phyloP scores from a whole-genome alignment of 2,888 invertebrate species.

The Drosophila vallismaia region DNA sequence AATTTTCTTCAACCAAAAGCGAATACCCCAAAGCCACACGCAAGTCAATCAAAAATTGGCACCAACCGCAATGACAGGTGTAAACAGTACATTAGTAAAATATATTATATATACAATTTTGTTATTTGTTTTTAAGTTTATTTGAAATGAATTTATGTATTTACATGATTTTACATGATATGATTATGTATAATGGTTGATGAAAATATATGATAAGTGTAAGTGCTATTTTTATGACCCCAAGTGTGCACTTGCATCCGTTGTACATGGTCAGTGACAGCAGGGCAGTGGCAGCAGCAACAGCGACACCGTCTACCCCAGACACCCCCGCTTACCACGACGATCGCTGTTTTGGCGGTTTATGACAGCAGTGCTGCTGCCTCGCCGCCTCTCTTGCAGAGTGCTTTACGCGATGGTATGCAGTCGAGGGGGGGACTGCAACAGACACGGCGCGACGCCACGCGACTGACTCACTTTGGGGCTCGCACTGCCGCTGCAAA shows the following conservation, averaged over 20 bases:
- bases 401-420: conserved; percentile 58
- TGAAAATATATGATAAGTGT: too few relatives aligned
- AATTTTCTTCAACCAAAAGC: conserved; percentile 36
- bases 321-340: conserved; percentile 3
- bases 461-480: conserved; percentile 70
- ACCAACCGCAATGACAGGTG: too few relatives aligned
- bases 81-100: too few relatives aligned
- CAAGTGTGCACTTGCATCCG: conserved; percentile 23
- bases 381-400: conserved; percentile 36
- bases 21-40: conserved; percentile 44
- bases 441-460: conserved; percentile 35
- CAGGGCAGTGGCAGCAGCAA: conserved; percentile 36
- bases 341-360: conserved; percentile 39
- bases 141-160: too few relatives aligned
- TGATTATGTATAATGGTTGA: too few relatives aligned
- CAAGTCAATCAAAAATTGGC: conserved; percentile 1
- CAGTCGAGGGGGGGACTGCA: conserved; percentile 19
- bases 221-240: conserved; percentile 4
- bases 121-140: too few relatives aligned
- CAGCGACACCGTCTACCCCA: background rate
- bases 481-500: conserved; percentile 30
- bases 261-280: conserved; percentile 70
- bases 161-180: too few relatives aligned
- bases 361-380: conserved; percentile 40
- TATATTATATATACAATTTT: too few relatives aligned